Conservation (phyloP, 2,113 vertebrate species). For the Cathartes aura region DNA sequence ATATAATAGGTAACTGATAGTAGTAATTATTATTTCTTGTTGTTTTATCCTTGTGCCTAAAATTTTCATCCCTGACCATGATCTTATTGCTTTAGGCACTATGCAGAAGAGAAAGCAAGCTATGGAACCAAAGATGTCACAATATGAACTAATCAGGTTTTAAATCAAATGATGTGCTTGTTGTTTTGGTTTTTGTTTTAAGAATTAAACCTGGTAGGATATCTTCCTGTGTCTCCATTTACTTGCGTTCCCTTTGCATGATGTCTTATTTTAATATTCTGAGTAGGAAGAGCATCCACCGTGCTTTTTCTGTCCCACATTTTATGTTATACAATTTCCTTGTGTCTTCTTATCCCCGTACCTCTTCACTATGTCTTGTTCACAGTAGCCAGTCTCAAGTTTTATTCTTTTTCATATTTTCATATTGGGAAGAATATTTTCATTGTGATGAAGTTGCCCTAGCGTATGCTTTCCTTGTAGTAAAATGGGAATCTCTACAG, state of each 20-base stretch:
- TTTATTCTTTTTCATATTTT: not conserved
- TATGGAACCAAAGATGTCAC: not conserved
- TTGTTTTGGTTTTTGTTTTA: not conserved
- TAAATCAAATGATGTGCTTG: not conserved
- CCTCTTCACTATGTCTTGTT: not conserved
- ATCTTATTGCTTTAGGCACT: not conserved
- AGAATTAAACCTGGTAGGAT: not conserved
- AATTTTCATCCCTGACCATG: not conserved
- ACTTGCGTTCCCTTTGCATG: not conserved
- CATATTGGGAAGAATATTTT: not conserved
- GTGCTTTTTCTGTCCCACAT: not conserved
- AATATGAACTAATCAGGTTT: not conserved
- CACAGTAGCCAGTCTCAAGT: not conserved
- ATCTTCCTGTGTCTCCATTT: not conserved
- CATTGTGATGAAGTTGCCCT: not conserved
- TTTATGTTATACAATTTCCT: not conserved
- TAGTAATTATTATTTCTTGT: not conserved
- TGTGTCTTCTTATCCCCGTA: not conserved
- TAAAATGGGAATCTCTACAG: not conserved
- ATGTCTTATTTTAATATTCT: constrained; percentile 14
- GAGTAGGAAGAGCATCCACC: not conserved
- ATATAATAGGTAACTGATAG: not conserved
- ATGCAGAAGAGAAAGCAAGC: not conserved
- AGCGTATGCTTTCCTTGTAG: not conserved
- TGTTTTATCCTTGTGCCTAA: not conserved